Evolutionary conservation across 1,140 invertebrate species (phyloP), one percentile per base, ranked within the genome.

Genomic region (Mya arenaria): DNA sequence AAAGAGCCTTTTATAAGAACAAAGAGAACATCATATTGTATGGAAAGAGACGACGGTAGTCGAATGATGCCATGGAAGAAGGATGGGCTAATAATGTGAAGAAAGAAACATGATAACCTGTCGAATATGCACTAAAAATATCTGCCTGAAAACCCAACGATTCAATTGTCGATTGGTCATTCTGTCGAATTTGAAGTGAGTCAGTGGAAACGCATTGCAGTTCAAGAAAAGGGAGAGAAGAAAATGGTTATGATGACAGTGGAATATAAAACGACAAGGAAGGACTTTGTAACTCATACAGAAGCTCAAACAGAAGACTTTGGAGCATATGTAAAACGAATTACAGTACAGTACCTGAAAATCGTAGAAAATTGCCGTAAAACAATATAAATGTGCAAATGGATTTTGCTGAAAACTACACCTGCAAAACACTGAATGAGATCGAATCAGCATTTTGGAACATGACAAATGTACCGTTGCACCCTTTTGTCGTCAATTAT

Each of bases 341-440:
- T 65, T 1, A 52, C 39, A 37, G 63, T 1, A 17, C 83, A 84
- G 56, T 84, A 84, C 32, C 1, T 28, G n/a, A 28, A 81, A 52
- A 63, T 84, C 10, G 41, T 39, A 56, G 81, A 39, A 68, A 74
- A 8, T 56, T 84, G n/a, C 77, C 83, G 0, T 1, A 25, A 37
- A 34, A 81, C 28, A 3, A 85, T 30, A n/a, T 71, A 4, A 82
- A 77, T 6, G 48, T 85, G 23, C 83, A 85, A 8, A 82, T 85
- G 78, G 79, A 85, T 37, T 82, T 85, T 83, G 72, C 80, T 1
- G 84, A 85, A 41, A 82, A 75, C 36, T 85, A 52, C n/a, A 36
- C 4, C 15, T 85, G 72, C 52, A 71, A 71, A 56, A 28, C 66
- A 15, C 17, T 68, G 30, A 25, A 55, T n/a, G 62, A 68, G 41